Evolutionary conservation across 2,888 invertebrate species (phyloP), one percentile per base, ranked within the genome.

Genomic region (Homarus gammarus): DNA sequence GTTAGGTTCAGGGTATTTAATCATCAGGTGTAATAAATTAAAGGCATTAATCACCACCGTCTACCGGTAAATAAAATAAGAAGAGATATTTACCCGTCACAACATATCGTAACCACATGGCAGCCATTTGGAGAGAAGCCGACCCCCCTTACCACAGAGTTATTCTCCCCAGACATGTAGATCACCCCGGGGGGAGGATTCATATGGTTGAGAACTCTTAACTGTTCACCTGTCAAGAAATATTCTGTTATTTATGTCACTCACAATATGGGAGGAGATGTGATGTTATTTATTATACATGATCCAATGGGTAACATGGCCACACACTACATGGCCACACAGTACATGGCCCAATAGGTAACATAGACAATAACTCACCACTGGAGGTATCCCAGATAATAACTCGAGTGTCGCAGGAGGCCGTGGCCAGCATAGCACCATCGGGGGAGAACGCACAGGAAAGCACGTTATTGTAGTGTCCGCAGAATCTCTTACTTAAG

Each of bases 131-230:
- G 93, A 72, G 94, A 93, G 92, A 94, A 95, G 8, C 94, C 93
- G 12, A 95, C 93, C 64, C 93, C 93, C 40, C 94, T 93, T 5
- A 95, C 94, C 93, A 94, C 94, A 77, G 94, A 93, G 44, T 93
- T 94, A 92, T 95, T 95, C 15, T 94, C 94, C 31, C 95, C 95
- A 72, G 94, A 94, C 51, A 95, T 95, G 93, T 94, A 95, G 79
- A 95, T 95, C 10, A 93, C 93, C 8, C 94, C 93, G 27, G 95
- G 95, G 2, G 94, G 93, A 6, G 95, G 95, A 88, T 93, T 93
- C 92, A 95, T 92, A 92, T 95, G 95, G 49, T 94, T 92, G 10
- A 93, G 90, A 10, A 92, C 92, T 72, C 92, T 89, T 33, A 93
- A 92, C 33, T 90, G 90, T 12, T 89, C 82, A 1, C 93, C 92